Conservation (phyloP, 53 echinoderm and acorn worm species). For the Stichopus horrens region DNA sequence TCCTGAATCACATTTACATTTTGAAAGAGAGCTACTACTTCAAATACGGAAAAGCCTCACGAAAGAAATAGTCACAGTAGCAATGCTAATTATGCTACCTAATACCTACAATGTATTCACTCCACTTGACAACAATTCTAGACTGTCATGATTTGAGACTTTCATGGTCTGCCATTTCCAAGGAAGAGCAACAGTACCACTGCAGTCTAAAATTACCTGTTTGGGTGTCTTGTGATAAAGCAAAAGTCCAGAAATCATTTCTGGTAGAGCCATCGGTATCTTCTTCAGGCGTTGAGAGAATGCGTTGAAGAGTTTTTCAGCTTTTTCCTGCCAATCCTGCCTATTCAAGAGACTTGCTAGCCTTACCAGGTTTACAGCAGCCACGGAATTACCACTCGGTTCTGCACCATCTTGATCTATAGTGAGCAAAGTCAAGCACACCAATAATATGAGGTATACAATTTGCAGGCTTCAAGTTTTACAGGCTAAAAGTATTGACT, state of each 20-base stretch:
- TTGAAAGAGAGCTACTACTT: neutral
- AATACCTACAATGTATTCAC: too few species aligned
- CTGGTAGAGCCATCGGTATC: slow-evolving; percentile 91
- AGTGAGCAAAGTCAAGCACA: too few species aligned
- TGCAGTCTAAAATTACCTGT: slow-evolving; percentile 61
- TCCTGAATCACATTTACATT: too few species aligned
- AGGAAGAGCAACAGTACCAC: neutral
- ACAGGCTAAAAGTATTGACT: too few species aligned
- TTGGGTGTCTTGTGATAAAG: slow-evolving; percentile 69
- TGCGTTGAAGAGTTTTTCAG: slow-evolving; percentile 65
- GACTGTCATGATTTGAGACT: too few species aligned
- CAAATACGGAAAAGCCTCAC: too few species aligned
- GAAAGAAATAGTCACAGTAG: too few species aligned
- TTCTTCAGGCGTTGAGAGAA: slow-evolving; percentile 78
- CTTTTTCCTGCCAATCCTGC: slow-evolving; percentile 68
- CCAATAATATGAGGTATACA: too few species aligned
- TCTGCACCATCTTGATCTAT: slow-evolving; percentile 99
- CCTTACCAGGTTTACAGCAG: slow-evolving; percentile 80
- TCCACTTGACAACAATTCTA: too few species aligned
- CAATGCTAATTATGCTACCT: too few species aligned
- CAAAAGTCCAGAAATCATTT: slow-evolving; percentile 85
- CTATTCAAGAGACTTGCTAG: slow-evolving; percentile 67
- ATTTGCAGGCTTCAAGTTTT: too few species aligned
- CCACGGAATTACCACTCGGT: slow-evolving; percentile 92
- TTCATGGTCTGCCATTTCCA: too few species aligned